Evolutionary conservation across 2,113 vertebrate species (phyloP).

Genomic region (Mormoops blainvillei): DNA sequence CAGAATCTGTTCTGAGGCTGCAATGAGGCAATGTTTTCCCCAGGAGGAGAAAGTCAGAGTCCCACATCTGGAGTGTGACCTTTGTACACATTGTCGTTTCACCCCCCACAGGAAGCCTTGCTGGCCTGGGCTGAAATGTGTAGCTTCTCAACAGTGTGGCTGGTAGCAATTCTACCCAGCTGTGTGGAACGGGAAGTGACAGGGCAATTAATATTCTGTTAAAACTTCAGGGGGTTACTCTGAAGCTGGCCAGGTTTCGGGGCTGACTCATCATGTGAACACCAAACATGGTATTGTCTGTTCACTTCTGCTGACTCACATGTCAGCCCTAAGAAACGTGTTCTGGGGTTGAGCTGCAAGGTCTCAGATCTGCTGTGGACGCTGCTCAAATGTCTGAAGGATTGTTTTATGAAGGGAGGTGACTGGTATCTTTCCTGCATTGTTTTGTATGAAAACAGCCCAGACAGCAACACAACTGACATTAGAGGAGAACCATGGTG

Average conservation of each 20-base stretch:
- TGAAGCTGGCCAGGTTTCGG: conserved; percentile 31
- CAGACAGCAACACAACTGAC: not conserved
- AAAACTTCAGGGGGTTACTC: conserved; percentile 56
- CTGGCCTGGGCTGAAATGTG: conserved; percentile 54
- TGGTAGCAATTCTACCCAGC: conserved; percentile 71
- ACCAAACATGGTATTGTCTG: conserved; percentile 12
- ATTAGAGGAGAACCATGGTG: not conserved
- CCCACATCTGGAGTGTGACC: conserved; percentile 68
- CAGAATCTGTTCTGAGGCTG: conserved; percentile 32
- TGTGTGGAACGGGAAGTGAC: conserved; percentile 60
- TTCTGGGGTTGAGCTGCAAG: not conserved
- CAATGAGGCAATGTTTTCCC: conserved; percentile 50
- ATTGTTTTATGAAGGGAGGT: not conserved
- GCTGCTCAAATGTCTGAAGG: not conserved
- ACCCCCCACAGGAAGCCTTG: conserved; percentile 66
- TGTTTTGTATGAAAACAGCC: not conserved
- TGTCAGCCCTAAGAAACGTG: not conserved
- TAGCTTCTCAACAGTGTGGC: conserved; percentile 49
- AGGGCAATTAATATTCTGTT: conserved; percentile 69
- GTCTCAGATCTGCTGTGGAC: not conserved
- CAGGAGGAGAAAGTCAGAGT: conserved; percentile 39
- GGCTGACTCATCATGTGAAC: conserved; percentile 49
- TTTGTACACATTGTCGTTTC: conserved; percentile 61
- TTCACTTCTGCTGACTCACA: conserved; percentile 60
- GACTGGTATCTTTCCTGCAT: not conserved